These are phyloP conservation scores for Hydractinia symbiolongicarpus DNA, from an alignment of 30 jellyfish, hydroid and myxozoan species.

Conservation along the genomic window DNA sequence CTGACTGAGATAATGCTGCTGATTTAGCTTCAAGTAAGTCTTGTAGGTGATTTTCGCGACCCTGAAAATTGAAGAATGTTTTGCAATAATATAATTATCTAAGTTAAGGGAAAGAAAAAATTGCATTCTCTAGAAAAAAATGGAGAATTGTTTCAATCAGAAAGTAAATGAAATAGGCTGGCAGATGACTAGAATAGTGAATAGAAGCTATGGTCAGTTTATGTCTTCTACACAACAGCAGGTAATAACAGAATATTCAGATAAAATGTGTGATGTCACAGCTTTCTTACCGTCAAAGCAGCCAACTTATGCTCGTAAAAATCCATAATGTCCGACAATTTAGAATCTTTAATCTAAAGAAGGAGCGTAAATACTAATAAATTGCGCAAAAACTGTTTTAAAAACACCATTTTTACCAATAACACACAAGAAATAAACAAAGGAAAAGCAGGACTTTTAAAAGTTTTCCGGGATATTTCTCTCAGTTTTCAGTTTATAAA, in stretches of 20 bases:
- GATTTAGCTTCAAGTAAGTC: conserved; percentile 70
- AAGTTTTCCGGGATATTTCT: too few relatives aligned
- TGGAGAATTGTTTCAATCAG: neutral
- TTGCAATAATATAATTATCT: neutral
- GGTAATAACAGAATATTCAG: too few relatives aligned
- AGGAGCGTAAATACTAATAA: neutral
- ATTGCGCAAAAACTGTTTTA: neutral
- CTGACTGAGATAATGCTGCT: conserved; percentile 72
- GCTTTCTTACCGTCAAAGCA: conserved; percentile 42
- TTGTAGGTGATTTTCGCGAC: conserved; percentile 53
- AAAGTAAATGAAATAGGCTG: too few relatives aligned
- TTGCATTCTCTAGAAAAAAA: neutral
- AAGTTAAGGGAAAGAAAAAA: too few relatives aligned
- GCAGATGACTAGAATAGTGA: too few relatives aligned
- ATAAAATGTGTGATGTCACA: neutral
- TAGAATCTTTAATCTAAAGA: conserved; percentile 79
- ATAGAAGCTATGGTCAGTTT: too few relatives aligned
- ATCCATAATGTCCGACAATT: conserved; percentile 74
- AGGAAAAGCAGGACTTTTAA: too few relatives aligned
- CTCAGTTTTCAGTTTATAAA: too few relatives aligned
- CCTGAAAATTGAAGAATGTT: conserved; percentile 26
- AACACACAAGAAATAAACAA: too few relatives aligned
- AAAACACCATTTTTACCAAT: too few relatives aligned
- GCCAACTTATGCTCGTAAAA: conserved; percentile 74
- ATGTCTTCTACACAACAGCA: too few relatives aligned